These are phyloP conservation scores for Amphipoea lucens DNA, from an alignment of 2,888 invertebrate genomes.

Conservation along the genomic window DNA sequence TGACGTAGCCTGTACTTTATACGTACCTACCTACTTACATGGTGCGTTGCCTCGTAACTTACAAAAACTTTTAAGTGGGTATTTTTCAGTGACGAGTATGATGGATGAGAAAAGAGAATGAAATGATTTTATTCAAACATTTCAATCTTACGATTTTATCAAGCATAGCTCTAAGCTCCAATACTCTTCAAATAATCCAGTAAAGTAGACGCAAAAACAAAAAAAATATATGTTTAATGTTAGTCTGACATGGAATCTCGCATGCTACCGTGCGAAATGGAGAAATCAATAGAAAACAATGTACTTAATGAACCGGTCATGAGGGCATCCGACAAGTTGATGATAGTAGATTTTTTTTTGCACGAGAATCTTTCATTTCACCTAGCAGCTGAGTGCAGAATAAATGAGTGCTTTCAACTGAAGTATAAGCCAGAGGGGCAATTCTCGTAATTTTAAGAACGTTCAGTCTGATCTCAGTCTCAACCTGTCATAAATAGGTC, in stretches of 20 bases:
- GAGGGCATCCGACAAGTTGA: conserved; percentile 20
- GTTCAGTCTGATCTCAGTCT: no score
- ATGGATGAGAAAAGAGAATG: background rate
- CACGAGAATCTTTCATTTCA: background rate
- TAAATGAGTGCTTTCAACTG: conserved; percentile 23
- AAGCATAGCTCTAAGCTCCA: background rate
- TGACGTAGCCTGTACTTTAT: conserved; percentile 52
- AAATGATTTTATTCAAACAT: background rate
- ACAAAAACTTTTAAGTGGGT: conserved; percentile 14
- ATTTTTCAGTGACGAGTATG: conserved; percentile 15
- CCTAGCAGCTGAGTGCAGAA: conserved; percentile 3
- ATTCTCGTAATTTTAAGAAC: no score
- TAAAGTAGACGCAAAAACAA: background rate
- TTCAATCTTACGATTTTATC: background rate
- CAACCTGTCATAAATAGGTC: no score
- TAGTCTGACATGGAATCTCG: conserved; percentile 26
- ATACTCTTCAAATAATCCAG: background rate
- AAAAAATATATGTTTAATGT: conserved; percentile 21
- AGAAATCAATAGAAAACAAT: conserved; percentile 56
- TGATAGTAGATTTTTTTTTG: conserved; percentile 5
- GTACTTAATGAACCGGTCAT: conserved; percentile 29
- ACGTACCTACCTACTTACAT: conserved; percentile 41
- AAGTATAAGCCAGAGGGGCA: background rate
- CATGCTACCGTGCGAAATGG: conserved; percentile 42
- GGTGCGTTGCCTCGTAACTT: conserved; percentile 45